Percentiles rank a stretch among this genome's conserved stretches.
These are phyloP conservation scores for Sander lucioperca DNA, from an alignment of 2,113 vertebrate species.

Conservation along the genomic window DNA sequence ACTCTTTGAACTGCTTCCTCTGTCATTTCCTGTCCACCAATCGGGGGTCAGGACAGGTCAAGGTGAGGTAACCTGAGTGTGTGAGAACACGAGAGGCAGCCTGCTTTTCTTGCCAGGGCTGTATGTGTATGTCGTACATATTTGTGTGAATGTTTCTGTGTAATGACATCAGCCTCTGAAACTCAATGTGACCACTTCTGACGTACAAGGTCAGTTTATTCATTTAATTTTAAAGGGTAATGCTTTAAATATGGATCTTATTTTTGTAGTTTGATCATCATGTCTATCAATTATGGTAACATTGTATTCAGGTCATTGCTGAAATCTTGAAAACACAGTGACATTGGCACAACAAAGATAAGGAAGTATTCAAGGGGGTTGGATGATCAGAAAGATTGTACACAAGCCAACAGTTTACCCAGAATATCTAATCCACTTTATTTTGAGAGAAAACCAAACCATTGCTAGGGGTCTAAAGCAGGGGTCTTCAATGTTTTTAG, in stretches of 20 bases:
- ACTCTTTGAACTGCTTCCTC: conserved; percentile 37
- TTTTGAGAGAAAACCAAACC: too few species aligned
- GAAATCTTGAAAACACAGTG: not conserved
- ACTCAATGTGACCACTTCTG: not conserved
- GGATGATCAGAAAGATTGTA: not conserved
- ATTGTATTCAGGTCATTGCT: not conserved
- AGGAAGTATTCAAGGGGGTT: not conserved
- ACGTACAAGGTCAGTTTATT: not conserved
- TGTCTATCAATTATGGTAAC: not conserved
- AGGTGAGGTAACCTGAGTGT: conserved; percentile 41
- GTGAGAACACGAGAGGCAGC: conserved; percentile 23
- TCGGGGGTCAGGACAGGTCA: conserved; percentile 25
- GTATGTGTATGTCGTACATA: not conserved
- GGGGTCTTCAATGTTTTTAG: too few species aligned
- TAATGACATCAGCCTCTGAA: not conserved
- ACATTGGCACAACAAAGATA: not conserved
- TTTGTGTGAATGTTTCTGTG: not conserved
- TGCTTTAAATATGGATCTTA: not conserved
- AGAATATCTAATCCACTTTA: not conserved
- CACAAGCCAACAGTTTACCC: not conserved
- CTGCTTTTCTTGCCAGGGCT: not conserved
- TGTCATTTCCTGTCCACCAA: conserved; percentile 50
- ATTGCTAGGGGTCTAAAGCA: too few species aligned
- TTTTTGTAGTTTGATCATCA: not conserved
- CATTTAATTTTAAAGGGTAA: not conserved